Percentiles rank a stretch among this genome's conserved stretches.
Evolutionary conservation across 2,888 invertebrate species (phyloP).

Genomic region (Chloromyia formosa): DNA sequence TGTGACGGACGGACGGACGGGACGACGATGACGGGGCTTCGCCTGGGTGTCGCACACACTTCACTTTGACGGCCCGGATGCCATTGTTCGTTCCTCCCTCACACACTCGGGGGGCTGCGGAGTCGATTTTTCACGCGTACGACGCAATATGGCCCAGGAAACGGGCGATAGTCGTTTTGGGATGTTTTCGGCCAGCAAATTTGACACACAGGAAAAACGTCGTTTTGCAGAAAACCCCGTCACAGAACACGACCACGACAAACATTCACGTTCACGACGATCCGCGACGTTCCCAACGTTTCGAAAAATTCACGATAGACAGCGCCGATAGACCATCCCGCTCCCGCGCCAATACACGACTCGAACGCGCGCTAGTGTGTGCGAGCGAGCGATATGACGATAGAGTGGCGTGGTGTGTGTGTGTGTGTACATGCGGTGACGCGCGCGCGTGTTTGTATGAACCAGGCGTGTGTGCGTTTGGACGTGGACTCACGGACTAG

Average conservation of each 20-base stretch:
- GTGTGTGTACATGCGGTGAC: too few relatives aligned
- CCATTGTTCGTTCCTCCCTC: constrained; percentile 22
- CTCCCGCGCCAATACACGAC: constrained; percentile 20
- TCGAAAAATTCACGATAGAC: constrained; percentile 37
- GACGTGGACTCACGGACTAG: too few relatives aligned
- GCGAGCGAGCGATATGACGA: background rate
- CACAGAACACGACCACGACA: constrained; percentile 35
- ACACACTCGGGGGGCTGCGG: background rate
- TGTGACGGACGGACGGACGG: background rate
- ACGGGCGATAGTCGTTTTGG: background rate
- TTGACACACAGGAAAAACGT: constrained; percentile 18
- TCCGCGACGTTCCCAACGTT: background rate
- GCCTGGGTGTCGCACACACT: constrained; percentile 2
- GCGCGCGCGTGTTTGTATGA: too few relatives aligned
- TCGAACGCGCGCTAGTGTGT: background rate
- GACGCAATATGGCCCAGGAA: background rate
- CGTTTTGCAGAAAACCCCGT: background rate
- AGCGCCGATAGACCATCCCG: constrained; percentile 9
- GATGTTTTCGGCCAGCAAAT: constrained; percentile 10
- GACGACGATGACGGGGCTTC: background rate
- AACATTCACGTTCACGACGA: constrained; percentile 41
- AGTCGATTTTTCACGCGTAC: constrained; percentile 24
- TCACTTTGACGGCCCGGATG: constrained; percentile 14
- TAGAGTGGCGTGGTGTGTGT: too few relatives aligned
- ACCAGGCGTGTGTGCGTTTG: too few relatives aligned